A percentile compares a stretch with the other conserved stretches of the same genome.
Evolutionary conservation across 23 tunicate species (phyloP).

Genomic region (Phallusia fumigata): DNA sequence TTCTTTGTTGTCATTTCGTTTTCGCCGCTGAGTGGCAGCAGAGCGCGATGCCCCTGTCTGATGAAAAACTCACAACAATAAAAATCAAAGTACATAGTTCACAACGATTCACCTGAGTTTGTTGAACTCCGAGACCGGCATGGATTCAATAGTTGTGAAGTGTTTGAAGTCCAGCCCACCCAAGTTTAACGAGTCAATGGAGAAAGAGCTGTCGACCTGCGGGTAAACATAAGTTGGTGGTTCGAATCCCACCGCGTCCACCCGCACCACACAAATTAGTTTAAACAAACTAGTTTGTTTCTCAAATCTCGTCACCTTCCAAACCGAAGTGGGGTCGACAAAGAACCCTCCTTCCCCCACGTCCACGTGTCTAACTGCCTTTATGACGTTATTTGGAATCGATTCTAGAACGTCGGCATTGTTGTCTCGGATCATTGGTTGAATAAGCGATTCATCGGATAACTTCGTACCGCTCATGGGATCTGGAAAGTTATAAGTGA

Average conservation of each 20-base stretch:
- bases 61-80: neutral
- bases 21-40: slow-evolving; percentile 19
- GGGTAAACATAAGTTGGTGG: neutral
- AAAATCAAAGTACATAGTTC: neutral
- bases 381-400: neutral
- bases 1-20: neutral
- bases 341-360: slow-evolving; percentile 27
- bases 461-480: too few species aligned
- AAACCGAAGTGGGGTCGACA: slow-evolving; percentile 45
- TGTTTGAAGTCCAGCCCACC: slow-evolving; percentile 12
- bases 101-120: slow-evolving; percentile 31
- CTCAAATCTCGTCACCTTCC: slow-evolving; percentile 34
- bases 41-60: slow-evolving; percentile 16
- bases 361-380: neutral
- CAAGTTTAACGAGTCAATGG: slow-evolving; percentile 47
- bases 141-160: slow-evolving; percentile 65
- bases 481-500: too few species aligned
- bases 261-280: too few species aligned
- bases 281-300: too few species aligned
- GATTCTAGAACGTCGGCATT: neutral
- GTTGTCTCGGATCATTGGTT: neutral
- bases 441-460: neutral
- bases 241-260: neutral
- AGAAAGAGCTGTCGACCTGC: slow-evolving; percentile 63
- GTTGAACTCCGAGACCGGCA: slow-evolving; percentile 80